Conservation (phyloP, 1,140 invertebrate genomes). For the Brachionus rubens region DNA sequence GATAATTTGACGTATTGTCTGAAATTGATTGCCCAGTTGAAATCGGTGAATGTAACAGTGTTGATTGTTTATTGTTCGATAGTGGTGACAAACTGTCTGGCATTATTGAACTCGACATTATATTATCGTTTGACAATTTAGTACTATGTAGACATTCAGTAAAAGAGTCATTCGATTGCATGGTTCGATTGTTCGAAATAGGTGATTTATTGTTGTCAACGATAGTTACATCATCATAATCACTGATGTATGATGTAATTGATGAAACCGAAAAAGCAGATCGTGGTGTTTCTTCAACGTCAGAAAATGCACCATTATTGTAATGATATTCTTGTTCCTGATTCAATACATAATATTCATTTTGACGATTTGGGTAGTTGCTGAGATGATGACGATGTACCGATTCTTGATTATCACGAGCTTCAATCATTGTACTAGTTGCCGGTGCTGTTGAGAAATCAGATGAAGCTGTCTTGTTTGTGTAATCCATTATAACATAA, state of each 20-base stretch:
- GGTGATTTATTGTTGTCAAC: not conserved
- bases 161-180: not conserved
- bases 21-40: not conserved
- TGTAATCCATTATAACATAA: constrained; percentile 14
- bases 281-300: not conserved
- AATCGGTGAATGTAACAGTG: not conserved
- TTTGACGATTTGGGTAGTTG: not conserved
- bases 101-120: not conserved
- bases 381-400: not conserved
- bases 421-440: not conserved
- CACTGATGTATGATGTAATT: not conserved
- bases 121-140: not conserved
- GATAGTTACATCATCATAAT: not conserved
- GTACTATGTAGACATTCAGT: constrained; percentile 18
- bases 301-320: not conserved
- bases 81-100: not conserved
- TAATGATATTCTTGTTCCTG: not conserved
- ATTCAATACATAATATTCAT: constrained; percentile 1
- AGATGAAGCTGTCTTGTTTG: not conserved
- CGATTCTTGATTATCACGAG: not conserved
- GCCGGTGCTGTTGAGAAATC: not conserved
- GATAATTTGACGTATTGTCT: not conserved
- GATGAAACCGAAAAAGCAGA: not conserved
- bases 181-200: not conserved
- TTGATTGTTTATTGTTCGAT: not conserved